phyloP scores from a whole-genome alignment of 2,888 invertebrate genomes.

The Notocelia uddmanniana region DNA sequence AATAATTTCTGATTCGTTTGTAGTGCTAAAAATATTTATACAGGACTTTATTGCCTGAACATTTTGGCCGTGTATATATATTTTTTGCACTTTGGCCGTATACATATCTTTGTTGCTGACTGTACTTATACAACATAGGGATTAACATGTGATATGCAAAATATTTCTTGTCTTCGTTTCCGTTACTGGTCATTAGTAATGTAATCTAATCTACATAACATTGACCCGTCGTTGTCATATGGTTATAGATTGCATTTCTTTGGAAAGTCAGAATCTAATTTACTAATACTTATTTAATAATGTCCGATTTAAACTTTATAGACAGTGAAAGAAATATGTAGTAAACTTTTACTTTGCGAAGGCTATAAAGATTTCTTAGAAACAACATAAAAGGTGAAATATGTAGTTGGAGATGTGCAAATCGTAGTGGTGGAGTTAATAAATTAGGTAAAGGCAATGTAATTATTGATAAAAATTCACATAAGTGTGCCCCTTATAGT shows the following conservation, averaged over 20 bases:
- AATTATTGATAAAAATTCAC: slow-evolving; percentile 15
- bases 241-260: slow-evolving; percentile 4
- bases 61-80: slow-evolving; percentile 1
- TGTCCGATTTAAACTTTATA: not conserved
- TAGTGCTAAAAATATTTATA: too few species aligned
- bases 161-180: slow-evolving; percentile 1
- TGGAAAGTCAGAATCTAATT: slow-evolving; percentile 2
- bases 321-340: not conserved
- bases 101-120: not conserved
- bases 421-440: slow-evolving; percentile 10
- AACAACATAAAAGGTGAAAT: not conserved
- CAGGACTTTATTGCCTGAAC: too few species aligned
- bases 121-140: slow-evolving; percentile 1
- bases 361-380: not conserved
- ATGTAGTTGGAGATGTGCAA: slow-evolving; percentile 1
- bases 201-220: slow-evolving; percentile 2
- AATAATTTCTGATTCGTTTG: too few species aligned
- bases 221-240: not conserved
- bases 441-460: slow-evolving; percentile 17
- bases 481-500: slow-evolving; percentile 3
- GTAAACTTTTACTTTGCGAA: not conserved
- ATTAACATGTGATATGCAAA: slow-evolving; percentile 4
- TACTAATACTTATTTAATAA: slow-evolving; percentile 2
- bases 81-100: not conserved
- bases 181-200: not conserved